Evolutionary conservation across 2,113 vertebrate species (phyloP), one percentile per base, ranked within the genome.

Genomic region (Anhinga rufa): DNA sequence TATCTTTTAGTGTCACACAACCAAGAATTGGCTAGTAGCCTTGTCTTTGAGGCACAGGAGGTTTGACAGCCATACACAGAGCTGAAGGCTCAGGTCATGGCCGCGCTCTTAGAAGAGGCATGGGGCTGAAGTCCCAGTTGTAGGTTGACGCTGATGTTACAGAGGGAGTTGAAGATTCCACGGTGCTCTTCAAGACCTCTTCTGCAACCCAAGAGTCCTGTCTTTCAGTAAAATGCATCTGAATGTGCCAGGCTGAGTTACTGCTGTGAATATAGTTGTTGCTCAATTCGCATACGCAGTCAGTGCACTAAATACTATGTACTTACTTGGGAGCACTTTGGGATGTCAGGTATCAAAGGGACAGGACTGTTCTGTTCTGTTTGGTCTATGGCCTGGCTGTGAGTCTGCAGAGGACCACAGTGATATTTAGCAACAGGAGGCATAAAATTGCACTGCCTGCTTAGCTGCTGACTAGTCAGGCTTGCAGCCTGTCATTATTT

Each of bases 161-260:
- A 52, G 36, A 84, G 38, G 44, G 72, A 92, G 51, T 38, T 90
- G 38, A 65, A 89, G 58, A 55, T 55, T 88, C 66, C 51, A 55
- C 2, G 4, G 38, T 70, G 29, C 57, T 91, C 64, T 94, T 95
- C 62, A 89, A 71, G 62, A 64, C n/a, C 28, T 78, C 51, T 83
- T 81, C 42, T 85, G 60, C 87, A 95, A 87, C 40, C 51, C 3
- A 2, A 60, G 57, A 69, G 85, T 87, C 38, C 61, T 25, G 7
- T 88, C 61, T 86, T 93, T 90, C 71, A 92, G 82, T 77, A 91
- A 68, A 95, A 84, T 4, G 2, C 34, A 49, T 89, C 66, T 93
- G 88, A 92, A 61, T n/a, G 57, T 89, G 77, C 78, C 60, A 78
- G 86, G 44, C 81, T 95, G 92, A 97, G 49, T 88, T 94, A 91